Base-by-base conservation (phyloP, 2,797 vertebrate species). In the Clarias laeviceps region DNA sequence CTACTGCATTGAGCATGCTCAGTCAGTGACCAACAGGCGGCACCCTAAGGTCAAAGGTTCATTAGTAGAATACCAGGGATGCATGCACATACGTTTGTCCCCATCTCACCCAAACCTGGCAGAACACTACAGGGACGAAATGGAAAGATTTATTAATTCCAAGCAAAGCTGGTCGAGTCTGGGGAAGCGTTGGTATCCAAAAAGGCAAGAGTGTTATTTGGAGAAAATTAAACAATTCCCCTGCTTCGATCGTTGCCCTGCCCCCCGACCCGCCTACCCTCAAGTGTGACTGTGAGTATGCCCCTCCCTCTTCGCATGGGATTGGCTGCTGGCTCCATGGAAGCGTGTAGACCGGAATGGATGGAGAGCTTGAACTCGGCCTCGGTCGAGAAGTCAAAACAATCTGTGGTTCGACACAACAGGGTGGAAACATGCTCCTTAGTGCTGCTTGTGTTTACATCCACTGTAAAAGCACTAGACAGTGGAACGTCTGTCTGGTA, bases 371-470 rank as follows among this genome's bases (percentile, higher is more conserved):
- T 97, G 95, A 96, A 96, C 93, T 98, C 97, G 94, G 96, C 96
- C 91, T 97, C 97, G 91, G 92, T 96, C 95, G 98, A 97, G 97
- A 97, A 95, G 97, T 99, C 98, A 98, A 99, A 97, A 98, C 98
- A 97, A 99, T 99, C 98, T 99, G 98, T 96, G 98, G 99, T 97
- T 98, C 97, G 97, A 99, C 97, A 97, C 94, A 97, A 95, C 93
- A 96, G 92, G 93, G 93, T 86, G 82, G 96, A 97, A 90, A 98
- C 93, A 96, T 93, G 96, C 94, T 91, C 92, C 92, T 96, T 95
- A 95, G 93, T 93, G 90, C 84, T 87, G 65, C 85, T 83, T 56
- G 56, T 62, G 62, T 34, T 84, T 56, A 29, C 24, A 20, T 74
- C 69, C 54, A 77, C 6, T 4, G 34, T 17, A 34, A 62, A 40